Conservation (phyloP, 2,797 vertebrate genomes). For the Tachyglossus aculeatus region DNA sequence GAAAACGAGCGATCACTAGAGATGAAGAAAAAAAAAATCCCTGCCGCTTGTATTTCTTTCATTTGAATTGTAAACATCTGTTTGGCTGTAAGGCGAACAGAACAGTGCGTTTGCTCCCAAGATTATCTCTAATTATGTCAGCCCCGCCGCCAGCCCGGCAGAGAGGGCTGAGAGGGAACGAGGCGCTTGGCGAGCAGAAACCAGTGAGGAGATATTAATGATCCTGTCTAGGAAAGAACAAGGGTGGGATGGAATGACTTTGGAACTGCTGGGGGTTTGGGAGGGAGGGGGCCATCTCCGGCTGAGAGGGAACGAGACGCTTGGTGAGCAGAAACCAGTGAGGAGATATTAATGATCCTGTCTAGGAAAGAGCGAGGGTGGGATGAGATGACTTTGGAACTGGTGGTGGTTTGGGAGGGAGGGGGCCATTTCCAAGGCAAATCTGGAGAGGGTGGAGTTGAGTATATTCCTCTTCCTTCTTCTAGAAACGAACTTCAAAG, state of each 20-base stretch:
- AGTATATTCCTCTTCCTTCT: too few relatives aligned
- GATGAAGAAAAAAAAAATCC: slow-evolving; percentile 55
- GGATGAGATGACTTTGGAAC: too few relatives aligned
- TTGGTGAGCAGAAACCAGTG: not conserved
- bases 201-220: slow-evolving; percentile 14
- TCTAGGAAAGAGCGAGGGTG: not conserved
- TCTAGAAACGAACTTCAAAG: too few relatives aligned
- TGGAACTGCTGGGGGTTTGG: too few relatives aligned
- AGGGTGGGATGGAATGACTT: too few relatives aligned
- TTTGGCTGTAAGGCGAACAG: slow-evolving; percentile 64
- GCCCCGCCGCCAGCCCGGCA: not conserved
- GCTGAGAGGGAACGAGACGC: not conserved
- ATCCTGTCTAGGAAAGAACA: slow-evolving; percentile 17
- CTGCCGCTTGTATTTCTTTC: slow-evolving; percentile 61
- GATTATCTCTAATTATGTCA: slow-evolving; percentile 62
- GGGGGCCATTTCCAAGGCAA: too few relatives aligned
- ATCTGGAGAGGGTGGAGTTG: too few relatives aligned
- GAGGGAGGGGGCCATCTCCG: too few relatives aligned
- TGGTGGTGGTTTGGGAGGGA: too few relatives aligned
- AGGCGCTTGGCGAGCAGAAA: not conserved
- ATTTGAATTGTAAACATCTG: slow-evolving; percentile 67
- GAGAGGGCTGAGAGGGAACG: not conserved
- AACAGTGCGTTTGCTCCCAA: slow-evolving; percentile 61
- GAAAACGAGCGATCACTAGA: slow-evolving; percentile 47
- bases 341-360: slow-evolving; percentile 27